Evolutionary conservation across 2,797 vertebrate species (phyloP).

Genomic region (Acanthurus leucopareius): DNA sequence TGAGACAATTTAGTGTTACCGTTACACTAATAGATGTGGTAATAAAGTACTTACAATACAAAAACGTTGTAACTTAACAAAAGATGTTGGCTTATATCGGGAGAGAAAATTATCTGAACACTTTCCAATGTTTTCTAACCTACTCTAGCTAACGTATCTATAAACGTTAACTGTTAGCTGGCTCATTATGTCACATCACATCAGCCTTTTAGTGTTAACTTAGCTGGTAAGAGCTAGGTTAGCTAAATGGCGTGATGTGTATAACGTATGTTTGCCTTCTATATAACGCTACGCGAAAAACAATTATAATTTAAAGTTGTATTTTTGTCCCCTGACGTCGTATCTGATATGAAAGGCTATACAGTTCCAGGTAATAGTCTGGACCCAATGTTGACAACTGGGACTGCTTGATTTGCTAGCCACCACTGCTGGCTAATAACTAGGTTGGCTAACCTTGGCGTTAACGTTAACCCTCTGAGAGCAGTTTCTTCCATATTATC

Average conservation of each 20-base stretch:
- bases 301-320: neutral
- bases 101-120: neutral
- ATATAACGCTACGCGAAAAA: neutral
- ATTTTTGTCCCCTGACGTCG: neutral
- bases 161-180: conserved; percentile 37
- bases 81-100: accelerated
- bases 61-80: conserved; percentile 14
- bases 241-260: conserved; percentile 22
- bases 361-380: conserved; percentile 53
- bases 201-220: conserved; percentile 48
- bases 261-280: conserved; percentile 4
- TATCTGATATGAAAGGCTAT: neutral
- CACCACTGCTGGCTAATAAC: conserved; percentile 73
- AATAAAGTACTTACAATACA: neutral
- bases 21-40: neutral
- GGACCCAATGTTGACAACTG: conserved; percentile 81
- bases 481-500: conserved; percentile 45
- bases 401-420: conserved; percentile 64
- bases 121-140: conserved; percentile 2
- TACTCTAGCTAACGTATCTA: conserved; percentile 11
- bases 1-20: neutral
- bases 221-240: conserved; percentile 28
- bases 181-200: conserved; percentile 46
- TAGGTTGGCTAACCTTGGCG: conserved; percentile 76
- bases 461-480: conserved; percentile 64